Conservation (phyloP, 2,113 vertebrate genomes). For the Ariopsis seemanni region DNA sequence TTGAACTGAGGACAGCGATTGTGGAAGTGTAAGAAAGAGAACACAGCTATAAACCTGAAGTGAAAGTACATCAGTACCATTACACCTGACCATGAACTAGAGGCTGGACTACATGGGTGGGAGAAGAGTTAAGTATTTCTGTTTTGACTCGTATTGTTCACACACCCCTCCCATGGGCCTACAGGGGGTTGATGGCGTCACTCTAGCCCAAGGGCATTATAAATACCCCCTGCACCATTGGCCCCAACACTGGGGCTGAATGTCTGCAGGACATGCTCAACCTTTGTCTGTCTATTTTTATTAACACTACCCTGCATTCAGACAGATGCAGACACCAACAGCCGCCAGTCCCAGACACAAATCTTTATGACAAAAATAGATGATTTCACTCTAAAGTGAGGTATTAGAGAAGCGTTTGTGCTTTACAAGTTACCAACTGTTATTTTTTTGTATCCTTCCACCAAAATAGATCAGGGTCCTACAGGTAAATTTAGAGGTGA, state of each 20-base stretch:
- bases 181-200: slow-evolving; percentile 56
- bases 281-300: slow-evolving; percentile 65
- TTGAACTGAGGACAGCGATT: slow-evolving; percentile 7
- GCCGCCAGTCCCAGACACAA: slow-evolving; percentile 59
- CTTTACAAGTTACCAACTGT: slow-evolving; percentile 47
- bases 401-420: slow-evolving; percentile 43
- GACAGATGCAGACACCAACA: slow-evolving; percentile 67
- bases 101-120: slow-evolving; percentile 38
- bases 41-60: slow-evolving; percentile 22
- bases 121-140: slow-evolving; percentile 68
- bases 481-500: slow-evolving; percentile 23
- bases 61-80: slow-evolving; percentile 11
- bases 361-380: slow-evolving; percentile 66
- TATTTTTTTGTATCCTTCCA: slow-evolving; percentile 41
- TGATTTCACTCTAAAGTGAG: slow-evolving; percentile 43
- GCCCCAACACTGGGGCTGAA: slow-evolving; percentile 72
- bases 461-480: slow-evolving; percentile 41
- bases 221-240: slow-evolving; percentile 71
- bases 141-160: slow-evolving; percentile 68
- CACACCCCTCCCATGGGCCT: slow-evolving; percentile 61
- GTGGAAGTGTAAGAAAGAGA: slow-evolving; percentile 22
- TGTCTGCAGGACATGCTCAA: slow-evolving; percentile 75
- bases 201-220: slow-evolving; percentile 66
- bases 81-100: slow-evolving; percentile 26
- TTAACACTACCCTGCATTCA: slow-evolving; percentile 60